Evolutionary conservation across 2,113 vertebrate genomes (phyloP), one percentile per base, ranked within the genome.

Genomic region (Cololabis saira): DNA sequence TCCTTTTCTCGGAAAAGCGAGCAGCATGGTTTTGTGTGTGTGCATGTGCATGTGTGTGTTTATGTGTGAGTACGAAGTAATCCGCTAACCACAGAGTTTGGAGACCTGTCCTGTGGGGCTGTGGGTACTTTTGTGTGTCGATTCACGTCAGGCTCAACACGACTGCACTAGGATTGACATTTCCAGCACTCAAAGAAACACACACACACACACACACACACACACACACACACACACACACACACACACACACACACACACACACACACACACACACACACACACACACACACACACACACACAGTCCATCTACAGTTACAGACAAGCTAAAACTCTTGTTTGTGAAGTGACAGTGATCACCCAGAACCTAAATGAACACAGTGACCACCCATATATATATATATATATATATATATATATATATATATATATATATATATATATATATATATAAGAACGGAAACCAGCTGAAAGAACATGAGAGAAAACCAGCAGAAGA

Each of bases 61-160:
- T 27, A 52, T 63, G 37, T 71, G 53, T 64, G 49, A 64, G 63
- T 21, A 64, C 53, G 44, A 57, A 61, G 74, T 86, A 83, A 81
- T 81, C 65, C 21, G 61, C 84, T 86, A 77, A 67, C 53, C 63
- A 44, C 48, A 41, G 59, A 58, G 78, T 67, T 79, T 65, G 56
- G 55, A 76, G 72, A 74, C 76, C 78, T 78, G 60, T 80, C 76
- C 79, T 63, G 10, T n/a, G 76, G 72, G 72, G 76, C 76, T 81
- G 61, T 83, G 84, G 84, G 73, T 82, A 62, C 82, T 82, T 87
- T 80, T 70, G 69, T 61, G 67, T 69, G 78, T 82, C 84, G 74
- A 72, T 84, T 87, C 76, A 75, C 60, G 67, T 84, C 59, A 74
- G 42, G 60, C 80, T 87, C 70, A 74, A 81, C 80, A 70, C 42